Base-by-base conservation (phyloP, 2,888 invertebrate genomes). In the Choreutis nemorana region DNA sequence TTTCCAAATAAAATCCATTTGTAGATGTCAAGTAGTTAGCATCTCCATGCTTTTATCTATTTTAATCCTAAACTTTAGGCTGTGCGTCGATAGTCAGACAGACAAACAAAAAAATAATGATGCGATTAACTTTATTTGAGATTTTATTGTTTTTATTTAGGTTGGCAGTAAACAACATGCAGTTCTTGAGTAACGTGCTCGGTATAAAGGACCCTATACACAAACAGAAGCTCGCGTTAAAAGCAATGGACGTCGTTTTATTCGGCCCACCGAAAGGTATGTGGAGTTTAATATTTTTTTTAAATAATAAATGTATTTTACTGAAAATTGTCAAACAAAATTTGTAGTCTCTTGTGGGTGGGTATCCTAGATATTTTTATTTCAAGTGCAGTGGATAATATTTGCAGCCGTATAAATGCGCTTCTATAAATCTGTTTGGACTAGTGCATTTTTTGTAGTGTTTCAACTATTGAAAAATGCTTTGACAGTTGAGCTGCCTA, bases 151-250 rank as follows among this genome's bases (percentile, higher is more conserved):
- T 31, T 31, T 36, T 23, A 38, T 45, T 24, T 61, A 97, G 97
- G 71, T 79, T 99, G 77, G 98, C 99, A 31, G 92, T 93, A 23
- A 94, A 92, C 81, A 95, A 95, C 70, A 90, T 90, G 84, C 91
- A 93, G 57, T 97, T 90, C 73, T 79, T 97, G 38, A 87, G 87
- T 62, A 88, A 86, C 55, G 87, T 90, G 30, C 83, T 99, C 44
- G 97, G 97, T 29, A 95, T 99, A 52, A 97, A 96, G 77, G 97
- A 98, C 78, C 94, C 94, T 12, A 97, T 98, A 50, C 97, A 99
- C 77, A 94, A 95, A 56, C 97, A 98, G 81, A 98, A 98, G 77
- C 86, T 97, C 41, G 90, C 94, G 3, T 82, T 99, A 23, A 98
- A 99, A 72, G 98, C 99, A 9, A 97, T 97, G 92, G 99, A 99